phyloP scores from a whole-genome alignment of 2,888 invertebrate genomes.

The Perdita meconis region DNA sequence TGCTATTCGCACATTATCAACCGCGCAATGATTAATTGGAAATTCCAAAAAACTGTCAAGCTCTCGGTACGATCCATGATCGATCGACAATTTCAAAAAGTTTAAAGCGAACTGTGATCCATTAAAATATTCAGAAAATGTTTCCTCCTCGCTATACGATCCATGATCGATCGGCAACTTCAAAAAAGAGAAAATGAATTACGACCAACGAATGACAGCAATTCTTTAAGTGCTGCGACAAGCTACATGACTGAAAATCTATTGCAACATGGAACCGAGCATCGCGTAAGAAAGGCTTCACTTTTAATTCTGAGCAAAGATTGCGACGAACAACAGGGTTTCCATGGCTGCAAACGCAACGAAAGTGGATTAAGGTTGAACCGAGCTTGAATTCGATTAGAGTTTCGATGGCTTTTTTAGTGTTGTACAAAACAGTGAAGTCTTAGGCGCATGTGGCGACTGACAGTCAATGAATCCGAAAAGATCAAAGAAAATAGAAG shows the following conservation, averaged over 20 bases:
- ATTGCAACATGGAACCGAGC: background rate
- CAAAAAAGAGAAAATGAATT: background rate
- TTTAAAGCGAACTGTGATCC: constrained; percentile 3
- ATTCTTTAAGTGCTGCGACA: background rate
- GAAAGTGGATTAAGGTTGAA: constrained; percentile 50
- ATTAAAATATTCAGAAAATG: constrained; percentile 4
- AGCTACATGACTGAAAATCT: background rate
- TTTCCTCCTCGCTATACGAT: background rate
- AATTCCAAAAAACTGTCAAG: background rate
- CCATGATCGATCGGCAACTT: constrained; percentile 22
- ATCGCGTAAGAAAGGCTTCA: constrained; percentile 25
- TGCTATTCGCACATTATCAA: background rate
- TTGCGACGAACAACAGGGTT: constrained; percentile 22
- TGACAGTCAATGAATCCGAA: no score
- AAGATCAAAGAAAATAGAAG: background rate
- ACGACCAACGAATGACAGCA: background rate
- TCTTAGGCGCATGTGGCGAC: background rate
- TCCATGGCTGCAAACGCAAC: constrained; percentile 39
- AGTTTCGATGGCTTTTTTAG: constrained; percentile 27
- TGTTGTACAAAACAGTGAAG: constrained; percentile 2
- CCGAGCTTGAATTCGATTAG: constrained; percentile 35
- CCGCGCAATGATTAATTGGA: constrained; percentile 15
- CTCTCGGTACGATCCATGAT: constrained; percentile 18
- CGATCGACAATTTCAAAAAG: constrained; percentile 30
- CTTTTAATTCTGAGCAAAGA: constrained; percentile 13